Evolutionary conservation across 92 coral and sea anemone genomes (phyloP), one percentile per base, ranked within the genome.

Genomic region (Umimayanthus chanpuru): DNA sequence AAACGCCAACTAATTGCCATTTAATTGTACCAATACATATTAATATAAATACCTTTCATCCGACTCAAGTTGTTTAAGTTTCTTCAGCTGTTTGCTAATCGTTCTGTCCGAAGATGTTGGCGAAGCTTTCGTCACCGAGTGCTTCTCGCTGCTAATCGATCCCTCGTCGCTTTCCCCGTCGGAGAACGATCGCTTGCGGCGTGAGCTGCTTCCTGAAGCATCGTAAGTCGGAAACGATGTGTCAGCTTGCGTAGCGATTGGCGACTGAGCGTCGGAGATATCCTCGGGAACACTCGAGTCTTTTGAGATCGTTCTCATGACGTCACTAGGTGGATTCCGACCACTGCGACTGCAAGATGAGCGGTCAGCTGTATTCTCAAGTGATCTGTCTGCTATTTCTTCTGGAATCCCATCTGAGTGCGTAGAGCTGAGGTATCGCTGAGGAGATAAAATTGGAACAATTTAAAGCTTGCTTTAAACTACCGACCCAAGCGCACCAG

Each of bases 151-250:
- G 67, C 80, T 89, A 53, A 86, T 90, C 41, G 95, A 91, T 3
- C 98, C 94, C 73, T 93, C 98, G 85, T 95, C 98, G 82, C 98
- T 95, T 41, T 95, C 98, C 4, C 94, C 98, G 89, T 95, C 98
- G 77, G 98, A 95, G 55, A 93, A 87, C 87, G 90, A 80, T 73
- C 98, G 81, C 91, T 95, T 95, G 81, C 87, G 91, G 85, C 78
- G 90, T 81, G 91, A 36, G 16, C 86, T 92, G 55, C 70, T 82
- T 43, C n/a, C 76, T 61, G 83, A 89, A 30, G 88, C 84, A 85
- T 77, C 96, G 91, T 80, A 85, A 23, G 94, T 85, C 84, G 98
- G 94, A 82, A 81, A 92, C n/a, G 98, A 92, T 36, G 65, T 83
- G 81, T 89, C 90, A 36, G 94, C 21, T 32, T 91, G 93, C 73